Conservation (phyloP, 2,888 invertebrate genomes). For the Ceratothoa steindachneri region DNA sequence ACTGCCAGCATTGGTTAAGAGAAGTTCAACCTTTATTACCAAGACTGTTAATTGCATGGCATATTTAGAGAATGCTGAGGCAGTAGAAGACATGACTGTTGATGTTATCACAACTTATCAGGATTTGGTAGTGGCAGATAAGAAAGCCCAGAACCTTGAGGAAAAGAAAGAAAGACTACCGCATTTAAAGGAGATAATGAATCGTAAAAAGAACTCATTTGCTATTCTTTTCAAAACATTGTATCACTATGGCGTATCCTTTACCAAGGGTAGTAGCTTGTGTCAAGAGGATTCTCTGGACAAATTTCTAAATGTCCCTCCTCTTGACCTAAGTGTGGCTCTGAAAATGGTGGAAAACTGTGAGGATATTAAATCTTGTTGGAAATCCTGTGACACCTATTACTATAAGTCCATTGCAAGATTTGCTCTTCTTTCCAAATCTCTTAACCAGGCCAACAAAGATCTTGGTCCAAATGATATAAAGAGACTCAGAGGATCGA, state of each 20-base stretch:
- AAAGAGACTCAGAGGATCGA: conserved; percentile 80
- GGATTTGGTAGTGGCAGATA: conserved; percentile 56
- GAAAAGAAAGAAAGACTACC: conserved; percentile 60
- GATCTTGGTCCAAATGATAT: conserved; percentile 76
- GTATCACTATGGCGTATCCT: conserved; percentile 70
- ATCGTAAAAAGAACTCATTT: conserved; percentile 77
- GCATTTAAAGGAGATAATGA: conserved; percentile 64
- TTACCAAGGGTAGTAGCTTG: conserved; percentile 66
- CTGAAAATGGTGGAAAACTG: conserved; percentile 31
- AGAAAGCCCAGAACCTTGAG: conserved; percentile 17
- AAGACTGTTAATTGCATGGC: conserved; percentile 14
- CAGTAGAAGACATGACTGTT: conserved; percentile 64
- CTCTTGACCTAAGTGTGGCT: conserved; percentile 59
- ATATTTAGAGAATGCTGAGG: conserved; percentile 28
- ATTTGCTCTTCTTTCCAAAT: conserved; percentile 62
- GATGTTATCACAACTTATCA: conserved; percentile 65
- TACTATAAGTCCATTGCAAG: conserved; percentile 69
- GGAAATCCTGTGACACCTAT: conserved; percentile 71
- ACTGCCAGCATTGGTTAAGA: not conserved
- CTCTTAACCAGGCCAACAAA: conserved; percentile 63
- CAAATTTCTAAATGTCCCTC: conserved; percentile 56
- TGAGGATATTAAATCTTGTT: conserved; percentile 58
- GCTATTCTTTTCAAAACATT: conserved; percentile 80
- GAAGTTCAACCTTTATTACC: not conserved
- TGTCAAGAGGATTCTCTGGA: conserved; percentile 49